Base-by-base conservation (phyloP, 2,888 invertebrate species). In the Dasysyrphus albostriatus region DNA sequence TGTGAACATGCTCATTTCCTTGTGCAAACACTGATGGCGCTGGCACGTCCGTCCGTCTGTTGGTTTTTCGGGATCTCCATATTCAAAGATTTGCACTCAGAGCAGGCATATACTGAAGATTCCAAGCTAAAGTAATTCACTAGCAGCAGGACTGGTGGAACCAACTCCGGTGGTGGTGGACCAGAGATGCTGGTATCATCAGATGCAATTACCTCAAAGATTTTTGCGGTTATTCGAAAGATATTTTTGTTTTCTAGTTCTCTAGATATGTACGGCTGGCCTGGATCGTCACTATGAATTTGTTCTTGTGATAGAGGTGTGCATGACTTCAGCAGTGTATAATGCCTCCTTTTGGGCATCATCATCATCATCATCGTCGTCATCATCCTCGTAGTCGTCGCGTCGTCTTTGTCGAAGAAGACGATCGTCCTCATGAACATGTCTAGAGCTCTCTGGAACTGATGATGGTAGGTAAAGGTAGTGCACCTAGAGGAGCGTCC, bases 321-420 rank as follows among this genome's bases (percentile, higher is more conserved):
- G 82, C 82, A 87, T 82, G 78, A 87, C 77, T 82, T 24, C 59
- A 59, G 61, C 69, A 39, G 59, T 39, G 8, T 88, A 88, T 88
- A 88, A 88, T 88, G 76, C 83, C 88, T 79, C 83, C 87, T 88
- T 88, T 88, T 83, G 88, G 88, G 79, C 75, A 88, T 88, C 83
- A 83, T 88, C 87, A 87, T 76, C 75, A 44, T 79, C 73, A 19
- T 67, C 78, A 12, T 47, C 63, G 37, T 16, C 16, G 16, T 44
- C 42, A 16, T 24, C 24, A 24, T 24, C 24, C 24, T 24, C 24
- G 24, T 24, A 24, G 44, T 67, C 12, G 54, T 54, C 37, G 56
- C 34, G 61, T 47, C 47, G 14, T 65, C 70, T 37, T 72, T 56
- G 34, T 67, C 51, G 34, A 47, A 16, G 34, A 72, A 9, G 37